Conservation (phyloP, 2,888 invertebrate species). For the Lepidochrysops patricia region DNA sequence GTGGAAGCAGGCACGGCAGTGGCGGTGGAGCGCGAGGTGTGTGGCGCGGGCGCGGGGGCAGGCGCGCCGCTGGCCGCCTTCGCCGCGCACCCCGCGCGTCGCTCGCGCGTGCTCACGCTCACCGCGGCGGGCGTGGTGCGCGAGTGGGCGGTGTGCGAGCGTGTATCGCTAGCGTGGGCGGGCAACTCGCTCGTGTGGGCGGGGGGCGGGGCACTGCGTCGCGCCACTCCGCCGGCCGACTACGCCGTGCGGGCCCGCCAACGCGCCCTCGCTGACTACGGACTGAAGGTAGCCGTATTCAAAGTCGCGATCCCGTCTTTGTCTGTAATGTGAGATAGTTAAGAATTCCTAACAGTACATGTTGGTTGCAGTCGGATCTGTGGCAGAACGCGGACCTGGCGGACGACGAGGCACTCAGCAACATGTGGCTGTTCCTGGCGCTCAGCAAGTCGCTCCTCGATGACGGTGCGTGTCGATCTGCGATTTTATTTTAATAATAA, state of each 20-base stretch:
- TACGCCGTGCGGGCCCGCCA: constrained; percentile 82
- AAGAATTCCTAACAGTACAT: background rate
- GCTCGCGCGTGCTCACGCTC: constrained; percentile 83
- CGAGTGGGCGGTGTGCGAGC: constrained; percentile 86
- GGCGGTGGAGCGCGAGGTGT: constrained; percentile 46
- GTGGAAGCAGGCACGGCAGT: constrained; percentile 38
- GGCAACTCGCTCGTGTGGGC: constrained; percentile 81
- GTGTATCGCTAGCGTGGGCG: constrained; percentile 87
- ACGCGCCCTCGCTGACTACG: constrained; percentile 83
- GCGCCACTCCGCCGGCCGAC: constrained; percentile 63
- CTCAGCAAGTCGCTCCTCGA: constrained; percentile 81
- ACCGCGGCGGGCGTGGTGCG: constrained; percentile 73
- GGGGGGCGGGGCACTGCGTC: constrained; percentile 73
- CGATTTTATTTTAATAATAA: too few relatives aligned
- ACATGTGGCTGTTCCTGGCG: constrained; percentile 89
- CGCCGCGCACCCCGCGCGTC: constrained; percentile 90
- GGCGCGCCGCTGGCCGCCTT: constrained; percentile 78
- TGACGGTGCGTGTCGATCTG: constrained; percentile 57
- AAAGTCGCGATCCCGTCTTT: too few relatives aligned
- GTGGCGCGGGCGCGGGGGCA: constrained; percentile 34
- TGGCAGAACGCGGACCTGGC: constrained; percentile 87
- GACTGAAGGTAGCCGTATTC: constrained; percentile 85
- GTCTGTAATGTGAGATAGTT: too few relatives aligned
- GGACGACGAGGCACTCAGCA: constrained; percentile 82
- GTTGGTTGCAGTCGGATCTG: constrained; percentile 76